phyloP scores from a whole-genome alignment of 2,888 invertebrate species.

The Microctonus brassicae region DNA sequence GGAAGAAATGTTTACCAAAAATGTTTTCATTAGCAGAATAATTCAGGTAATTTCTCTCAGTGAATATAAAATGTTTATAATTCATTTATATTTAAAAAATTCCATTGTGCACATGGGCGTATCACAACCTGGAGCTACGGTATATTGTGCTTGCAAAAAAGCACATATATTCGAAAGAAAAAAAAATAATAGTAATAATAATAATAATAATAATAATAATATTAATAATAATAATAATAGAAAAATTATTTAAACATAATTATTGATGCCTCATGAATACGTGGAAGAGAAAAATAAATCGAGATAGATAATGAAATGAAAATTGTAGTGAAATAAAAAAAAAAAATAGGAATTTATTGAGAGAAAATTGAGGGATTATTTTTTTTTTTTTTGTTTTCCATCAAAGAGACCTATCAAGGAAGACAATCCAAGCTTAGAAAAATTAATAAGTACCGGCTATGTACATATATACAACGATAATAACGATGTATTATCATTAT shows the following conservation, averaged over 20 bases:
- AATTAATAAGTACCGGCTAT: constrained; percentile 70
- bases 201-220: constrained; percentile 3
- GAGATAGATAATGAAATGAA: not conserved
- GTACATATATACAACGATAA: constrained; percentile 70
- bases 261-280: constrained; percentile 9
- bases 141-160: constrained; percentile 34
- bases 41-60: constrained; percentile 17
- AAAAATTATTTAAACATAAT: not conserved
- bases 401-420: constrained; percentile 37
- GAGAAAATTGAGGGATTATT: not conserved
- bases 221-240: not conserved
- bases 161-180: not conserved
- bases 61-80: constrained; percentile 13
- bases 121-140: constrained; percentile 39
- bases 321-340: not conserved
- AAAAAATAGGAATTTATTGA: not conserved
- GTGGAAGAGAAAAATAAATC: not conserved
- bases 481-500: constrained; percentile 59
- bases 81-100: constrained; percentile 2
- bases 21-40: constrained; percentile 26
- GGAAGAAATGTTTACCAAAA: constrained; percentile 60
- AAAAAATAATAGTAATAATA: no score
- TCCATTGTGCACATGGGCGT: constrained; percentile 23
- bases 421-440: constrained; percentile 61
- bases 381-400: no score